Conservation (phyloP, 2,888 invertebrate genomes). For the Rhagonycha fulva region DNA sequence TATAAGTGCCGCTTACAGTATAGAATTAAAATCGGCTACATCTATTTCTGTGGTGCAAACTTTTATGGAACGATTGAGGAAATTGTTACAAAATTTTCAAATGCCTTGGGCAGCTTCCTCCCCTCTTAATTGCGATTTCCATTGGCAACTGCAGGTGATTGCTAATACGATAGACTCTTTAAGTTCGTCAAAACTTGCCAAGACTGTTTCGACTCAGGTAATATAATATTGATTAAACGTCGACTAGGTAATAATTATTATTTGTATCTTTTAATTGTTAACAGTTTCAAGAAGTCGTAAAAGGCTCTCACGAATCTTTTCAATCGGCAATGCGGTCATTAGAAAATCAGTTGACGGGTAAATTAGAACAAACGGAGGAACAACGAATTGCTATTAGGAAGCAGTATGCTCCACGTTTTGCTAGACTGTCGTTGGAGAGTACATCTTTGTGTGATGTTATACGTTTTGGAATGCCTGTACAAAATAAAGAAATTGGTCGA, state of each 20-base stretch:
- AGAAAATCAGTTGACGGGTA: constrained; percentile 70
- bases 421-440: constrained; percentile 80
- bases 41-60: constrained; percentile 67
- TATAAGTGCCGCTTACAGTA: constrained; percentile 74
- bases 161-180: constrained; percentile 72
- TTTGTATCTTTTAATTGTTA: constrained; percentile 33
- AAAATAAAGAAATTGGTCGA: constrained; percentile 71
- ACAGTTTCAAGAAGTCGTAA: constrained; percentile 77
- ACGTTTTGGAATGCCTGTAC: constrained; percentile 71
- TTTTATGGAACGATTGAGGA: constrained; percentile 69
- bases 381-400: constrained; percentile 76
- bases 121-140: constrained; percentile 51
- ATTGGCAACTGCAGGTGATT: constrained; percentile 75
- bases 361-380: constrained; percentile 80
- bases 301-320: constrained; percentile 78
- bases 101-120: constrained; percentile 62
- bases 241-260: constrained; percentile 55
- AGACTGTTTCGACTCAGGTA: constrained; percentile 68
- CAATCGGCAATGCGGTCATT: constrained; percentile 72
- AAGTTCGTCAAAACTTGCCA: constrained; percentile 70
- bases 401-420: constrained; percentile 78
- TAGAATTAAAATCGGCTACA: constrained; percentile 68
- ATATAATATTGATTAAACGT: constrained; percentile 12
- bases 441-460: constrained; percentile 81
- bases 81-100: constrained; percentile 64